These are phyloP conservation scores for Penelope pileata DNA, from an alignment of 2,113 vertebrate genomes.

Conservation along the genomic window DNA sequence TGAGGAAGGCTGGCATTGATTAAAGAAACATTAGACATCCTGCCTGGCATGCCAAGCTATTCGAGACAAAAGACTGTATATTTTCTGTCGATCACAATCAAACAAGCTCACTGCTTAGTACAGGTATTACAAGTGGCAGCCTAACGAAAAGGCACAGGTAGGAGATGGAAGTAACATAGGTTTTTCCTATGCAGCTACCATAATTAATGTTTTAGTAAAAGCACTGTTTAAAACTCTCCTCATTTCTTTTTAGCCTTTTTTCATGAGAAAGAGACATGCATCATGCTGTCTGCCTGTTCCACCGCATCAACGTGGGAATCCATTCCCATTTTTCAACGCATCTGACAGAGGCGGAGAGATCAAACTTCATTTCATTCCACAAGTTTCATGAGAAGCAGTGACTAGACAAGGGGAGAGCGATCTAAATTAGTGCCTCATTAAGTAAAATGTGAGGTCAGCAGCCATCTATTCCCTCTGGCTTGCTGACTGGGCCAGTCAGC, in stretches of 20 bases:
- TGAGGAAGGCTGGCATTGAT: rapidly evolving
- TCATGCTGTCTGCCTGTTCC: slow-evolving; percentile 17
- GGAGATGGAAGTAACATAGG: not conserved
- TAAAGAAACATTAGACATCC: not conserved
- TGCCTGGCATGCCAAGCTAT: not conserved
- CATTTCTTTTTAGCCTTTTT: slow-evolving; percentile 4
- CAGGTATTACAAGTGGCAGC: not conserved
- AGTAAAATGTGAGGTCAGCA: slow-evolving; percentile 64
- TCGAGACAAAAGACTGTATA: not conserved
- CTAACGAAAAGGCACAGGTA: not conserved
- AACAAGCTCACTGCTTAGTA: not conserved
- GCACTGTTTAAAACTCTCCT: not conserved
- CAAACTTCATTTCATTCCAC: slow-evolving; percentile 38
- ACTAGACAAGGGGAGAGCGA: slow-evolving; percentile 45
- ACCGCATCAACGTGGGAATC: rapidly evolving
- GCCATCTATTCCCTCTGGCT: slow-evolving; percentile 47
- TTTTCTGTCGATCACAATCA: not conserved
- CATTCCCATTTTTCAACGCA: not conserved
- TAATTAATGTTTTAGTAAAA: not conserved
- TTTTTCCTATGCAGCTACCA: not conserved
- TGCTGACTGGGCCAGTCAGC: not conserved
- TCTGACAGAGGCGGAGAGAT: slow-evolving; percentile 12
- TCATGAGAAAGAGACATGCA: not conserved
- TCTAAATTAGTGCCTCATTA: slow-evolving; percentile 67
- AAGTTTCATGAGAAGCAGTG: slow-evolving; percentile 36